Evolutionary conservation across 2,888 invertebrate genomes (phyloP), one percentile per base, ranked within the genome.

Genomic region (Patella depressa): DNA sequence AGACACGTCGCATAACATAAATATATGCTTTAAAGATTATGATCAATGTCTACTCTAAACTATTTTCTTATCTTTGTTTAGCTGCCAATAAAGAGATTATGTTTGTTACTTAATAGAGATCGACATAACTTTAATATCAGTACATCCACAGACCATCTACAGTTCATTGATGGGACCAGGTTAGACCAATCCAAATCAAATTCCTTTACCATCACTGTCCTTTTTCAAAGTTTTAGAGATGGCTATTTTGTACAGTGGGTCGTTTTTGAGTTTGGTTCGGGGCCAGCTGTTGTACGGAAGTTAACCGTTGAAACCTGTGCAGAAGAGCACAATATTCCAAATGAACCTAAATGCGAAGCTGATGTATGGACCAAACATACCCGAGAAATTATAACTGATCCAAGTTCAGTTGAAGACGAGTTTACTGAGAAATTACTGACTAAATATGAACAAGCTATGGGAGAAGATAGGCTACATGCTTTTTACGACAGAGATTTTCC

Each of bases 231-330:
- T 45, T 45, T 87, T 34, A 89, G 90, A 87, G 90, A 89, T 81
- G 91, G 91, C 2, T 89, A 89, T 17, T 91, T 90, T 82, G 87
- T 80, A 59, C 88, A 89, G 78, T 88, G 89, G 88, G 83, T 91
- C 24, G 82, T 88, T n/a, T 89, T 91, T 82, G 90, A 90, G 84
- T 90, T 91, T 80, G 89, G 89, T 45, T 69, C 59, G 2, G 81
- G 84, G 12, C 90, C 90, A 2, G 89, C 88, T 2, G 74, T 90
- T 7, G 83, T 86, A 15, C 77, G 85, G 19, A 90, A 89, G 75
- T 79, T 91, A n/a, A 83, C 84, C 2, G 89, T 90, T 54, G 90
- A 90, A 77, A 82, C 90, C 7, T 90, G 90, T 5, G 45, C 7
- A 45, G 45, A 9, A 45, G 45, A 45, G 45, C 9, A 9, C 7